Evolutionary conservation across 2,888 invertebrate genomes (phyloP).

Genomic region (Drosophila monieri): DNA sequence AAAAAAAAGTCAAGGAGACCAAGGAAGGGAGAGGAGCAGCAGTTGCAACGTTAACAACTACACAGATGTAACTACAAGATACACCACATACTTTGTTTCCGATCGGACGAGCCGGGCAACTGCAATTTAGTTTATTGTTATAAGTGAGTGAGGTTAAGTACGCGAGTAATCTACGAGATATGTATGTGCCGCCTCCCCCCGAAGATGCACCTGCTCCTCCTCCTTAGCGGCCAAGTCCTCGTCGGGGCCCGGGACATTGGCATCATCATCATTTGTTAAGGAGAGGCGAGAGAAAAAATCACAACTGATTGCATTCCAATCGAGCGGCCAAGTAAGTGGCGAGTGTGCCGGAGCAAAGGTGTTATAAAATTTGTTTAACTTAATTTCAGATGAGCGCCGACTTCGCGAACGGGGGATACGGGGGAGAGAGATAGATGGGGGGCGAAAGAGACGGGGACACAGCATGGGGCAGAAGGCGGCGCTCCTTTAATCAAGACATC

Average conservation of each 20-base stretch:
- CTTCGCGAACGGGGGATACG: slow-evolving; percentile 14
- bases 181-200: slow-evolving; percentile 7
- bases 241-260: slow-evolving; percentile 19
- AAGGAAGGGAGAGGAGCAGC: background rate
- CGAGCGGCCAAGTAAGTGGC: slow-evolving; percentile 39
- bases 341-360: slow-evolving; percentile 72
- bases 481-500: slow-evolving; percentile 67
- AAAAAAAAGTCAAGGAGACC: background rate
- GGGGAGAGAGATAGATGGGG: background rate
- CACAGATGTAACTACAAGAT: slow-evolving; percentile 63
- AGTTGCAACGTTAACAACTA: slow-evolving; percentile 62
- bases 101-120: slow-evolving; percentile 49
- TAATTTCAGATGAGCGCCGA: slow-evolving; percentile 80
- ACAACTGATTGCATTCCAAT: slow-evolving; percentile 74
- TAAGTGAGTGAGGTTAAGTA: slow-evolving; percentile 80
- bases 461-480: slow-evolving; percentile 57
- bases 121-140: slow-evolving; percentile 82
- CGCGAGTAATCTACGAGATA: slow-evolving; percentile 66
- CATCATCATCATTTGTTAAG: slow-evolving; percentile 80
- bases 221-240: slow-evolving; percentile 13
- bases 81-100: slow-evolving; percentile 70
- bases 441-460: slow-evolving; percentile 28
- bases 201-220: slow-evolving; percentile 20
- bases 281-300: slow-evolving; percentile 34
- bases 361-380: slow-evolving; percentile 83